Evolutionary conservation across 2,888 invertebrate species (phyloP).

Genomic region (Archips crataeganus): DNA sequence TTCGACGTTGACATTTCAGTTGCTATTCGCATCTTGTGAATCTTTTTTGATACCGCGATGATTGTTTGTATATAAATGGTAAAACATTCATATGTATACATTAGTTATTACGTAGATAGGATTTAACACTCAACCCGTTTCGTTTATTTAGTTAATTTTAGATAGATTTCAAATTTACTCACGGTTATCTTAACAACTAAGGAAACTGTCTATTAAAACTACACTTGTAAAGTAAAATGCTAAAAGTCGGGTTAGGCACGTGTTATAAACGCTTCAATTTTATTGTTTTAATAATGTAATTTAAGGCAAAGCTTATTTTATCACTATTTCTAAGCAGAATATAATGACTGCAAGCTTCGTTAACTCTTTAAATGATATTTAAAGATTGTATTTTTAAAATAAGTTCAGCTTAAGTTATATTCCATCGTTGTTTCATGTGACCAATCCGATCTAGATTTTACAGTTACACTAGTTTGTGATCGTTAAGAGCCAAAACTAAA

Average conservation of each 20-base stretch:
- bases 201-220: background rate
- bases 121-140: constrained; percentile 16
- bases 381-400: background rate
- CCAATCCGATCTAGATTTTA: background rate
- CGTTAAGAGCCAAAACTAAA: background rate
- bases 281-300: background rate
- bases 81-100: constrained; percentile 22
- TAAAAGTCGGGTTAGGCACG: background rate
- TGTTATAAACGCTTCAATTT: background rate
- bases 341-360: background rate
- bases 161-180: constrained; percentile 31
- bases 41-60: constrained; percentile 21
- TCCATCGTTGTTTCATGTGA: background rate
- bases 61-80: constrained; percentile 38
- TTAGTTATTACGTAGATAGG: constrained; percentile 21
- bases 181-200: background rate
- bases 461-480: background rate
- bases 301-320: background rate
- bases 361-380: background rate
- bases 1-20: background rate
- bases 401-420: background rate
- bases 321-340: background rate
- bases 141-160: constrained; percentile 16
- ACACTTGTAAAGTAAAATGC: constrained; percentile 4
- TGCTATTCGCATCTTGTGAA: constrained; percentile 19